These are phyloP conservation scores for Eulemur rufifrons DNA, from an alignment of 2,113 vertebrate genomes.

Conservation along the genomic window DNA sequence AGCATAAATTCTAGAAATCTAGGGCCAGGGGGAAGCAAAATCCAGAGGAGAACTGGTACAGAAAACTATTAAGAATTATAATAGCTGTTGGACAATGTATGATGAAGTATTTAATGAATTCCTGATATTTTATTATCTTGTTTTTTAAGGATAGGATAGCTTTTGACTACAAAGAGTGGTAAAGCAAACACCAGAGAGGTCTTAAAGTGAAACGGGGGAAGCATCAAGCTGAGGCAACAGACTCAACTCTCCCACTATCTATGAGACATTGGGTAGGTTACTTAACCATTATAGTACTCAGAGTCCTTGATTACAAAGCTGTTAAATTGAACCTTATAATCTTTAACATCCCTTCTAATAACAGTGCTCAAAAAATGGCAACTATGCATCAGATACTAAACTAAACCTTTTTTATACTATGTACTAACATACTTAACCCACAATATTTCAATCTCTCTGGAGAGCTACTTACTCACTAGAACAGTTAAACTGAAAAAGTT, in stretches of 20 bases:
- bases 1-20: background rate
- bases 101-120: background rate
- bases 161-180: background rate
- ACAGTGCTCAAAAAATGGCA: background rate
- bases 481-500: background rate
- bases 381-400: background rate
- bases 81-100: background rate
- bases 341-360: background rate
- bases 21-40: background rate
- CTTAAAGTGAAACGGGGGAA: background rate
- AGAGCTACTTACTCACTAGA: background rate
- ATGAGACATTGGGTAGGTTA: background rate
- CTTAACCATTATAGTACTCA: background rate
- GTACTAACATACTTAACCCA: background rate
- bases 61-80: background rate
- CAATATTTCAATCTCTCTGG: background rate
- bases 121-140: background rate
- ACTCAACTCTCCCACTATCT: background rate
- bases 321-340: background rate
- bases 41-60: background rate
- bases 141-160: background rate
- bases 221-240: background rate
- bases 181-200: background rate
- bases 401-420: background rate
- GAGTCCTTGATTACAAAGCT: background rate